These are phyloP conservation scores for Syritta pipiens DNA, from an alignment of 2,888 invertebrate genomes.

Conservation along the genomic window DNA sequence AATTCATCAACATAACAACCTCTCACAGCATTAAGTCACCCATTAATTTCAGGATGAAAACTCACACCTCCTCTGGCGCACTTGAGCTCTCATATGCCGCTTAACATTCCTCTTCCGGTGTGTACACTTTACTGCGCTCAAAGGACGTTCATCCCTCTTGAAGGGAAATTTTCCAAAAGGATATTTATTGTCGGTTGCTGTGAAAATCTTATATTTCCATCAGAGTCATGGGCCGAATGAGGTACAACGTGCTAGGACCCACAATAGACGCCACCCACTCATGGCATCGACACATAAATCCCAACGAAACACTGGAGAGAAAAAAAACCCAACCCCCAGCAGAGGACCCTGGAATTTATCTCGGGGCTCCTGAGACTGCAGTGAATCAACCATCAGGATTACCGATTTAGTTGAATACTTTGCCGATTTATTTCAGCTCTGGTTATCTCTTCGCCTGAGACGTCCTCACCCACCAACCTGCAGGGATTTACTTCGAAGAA, in stretches of 20 bases:
- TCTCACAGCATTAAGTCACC: constrained; percentile 58
- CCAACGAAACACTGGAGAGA: constrained; percentile 26
- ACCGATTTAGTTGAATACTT: constrained; percentile 64
- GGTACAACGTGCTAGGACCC: constrained; percentile 51
- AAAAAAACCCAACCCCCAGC: neutral
- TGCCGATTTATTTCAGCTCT: constrained; percentile 60
- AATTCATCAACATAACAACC: constrained; percentile 65
- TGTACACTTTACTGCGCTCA: constrained; percentile 49
- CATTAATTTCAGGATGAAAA: constrained; percentile 54
- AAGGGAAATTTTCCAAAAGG: constrained; percentile 52
- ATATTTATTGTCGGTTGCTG: constrained; percentile 60
- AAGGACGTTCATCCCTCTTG: neutral
- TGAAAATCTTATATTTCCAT: constrained; percentile 65
- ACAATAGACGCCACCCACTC: constrained; percentile 44
- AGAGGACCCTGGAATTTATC: neutral
- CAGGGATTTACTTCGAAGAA: constrained; percentile 30
- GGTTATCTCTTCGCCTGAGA: constrained; percentile 11
- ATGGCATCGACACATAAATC: constrained; percentile 51
- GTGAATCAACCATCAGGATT: constrained; percentile 66
- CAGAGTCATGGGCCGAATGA: constrained; percentile 32
- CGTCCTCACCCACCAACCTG: neutral
- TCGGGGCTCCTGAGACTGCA: constrained; percentile 47
- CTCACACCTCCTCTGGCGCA: neutral
- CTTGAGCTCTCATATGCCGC: constrained; percentile 13
- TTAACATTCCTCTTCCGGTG: constrained; percentile 30